Conservation (phyloP, 1,140 invertebrate species). For the Argopecten irradians region DNA sequence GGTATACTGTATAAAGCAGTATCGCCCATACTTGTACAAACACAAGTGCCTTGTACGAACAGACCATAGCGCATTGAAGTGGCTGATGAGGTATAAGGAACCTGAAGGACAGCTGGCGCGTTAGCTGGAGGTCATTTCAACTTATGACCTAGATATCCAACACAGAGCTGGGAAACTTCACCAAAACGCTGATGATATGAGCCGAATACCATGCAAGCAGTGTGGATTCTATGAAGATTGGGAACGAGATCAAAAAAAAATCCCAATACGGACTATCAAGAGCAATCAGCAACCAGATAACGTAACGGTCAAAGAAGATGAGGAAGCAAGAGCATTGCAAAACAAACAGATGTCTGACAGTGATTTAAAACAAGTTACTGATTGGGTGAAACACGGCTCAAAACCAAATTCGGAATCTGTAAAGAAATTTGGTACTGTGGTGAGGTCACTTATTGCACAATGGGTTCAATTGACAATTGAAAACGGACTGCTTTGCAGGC, state of each 20-base stretch:
- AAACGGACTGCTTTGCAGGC: no score
- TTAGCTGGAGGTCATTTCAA: conserved; percentile 56
- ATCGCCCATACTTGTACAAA: not conserved
- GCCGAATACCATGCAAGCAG: conserved; percentile 39
- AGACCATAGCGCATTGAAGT: no score
- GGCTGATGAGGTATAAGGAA: not conserved
- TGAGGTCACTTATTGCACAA: no score
- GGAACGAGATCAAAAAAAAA: not conserved
- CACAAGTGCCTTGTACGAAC: no score
- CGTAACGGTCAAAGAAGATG: no score
- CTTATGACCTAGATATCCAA: conserved; percentile 58
- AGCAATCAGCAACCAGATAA: not conserved
- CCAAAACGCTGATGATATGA: conserved; percentile 59
- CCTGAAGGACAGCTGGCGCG: conserved; percentile 40
- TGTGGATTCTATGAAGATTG: not conserved
- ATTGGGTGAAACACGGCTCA: not conserved
- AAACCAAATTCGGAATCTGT: conserved; percentile 25
- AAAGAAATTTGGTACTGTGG: not conserved
- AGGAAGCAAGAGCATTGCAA: no score
- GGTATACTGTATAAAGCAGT: no score
- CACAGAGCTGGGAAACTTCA: conserved; percentile 57
- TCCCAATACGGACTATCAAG: not conserved
- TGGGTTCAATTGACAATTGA: not conserved
- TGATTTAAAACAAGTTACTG: conserved; percentile 11
- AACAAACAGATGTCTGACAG: not conserved